Base-by-base conservation (phyloP, 2,888 invertebrate species). In the Heliconius hortense region DNA sequence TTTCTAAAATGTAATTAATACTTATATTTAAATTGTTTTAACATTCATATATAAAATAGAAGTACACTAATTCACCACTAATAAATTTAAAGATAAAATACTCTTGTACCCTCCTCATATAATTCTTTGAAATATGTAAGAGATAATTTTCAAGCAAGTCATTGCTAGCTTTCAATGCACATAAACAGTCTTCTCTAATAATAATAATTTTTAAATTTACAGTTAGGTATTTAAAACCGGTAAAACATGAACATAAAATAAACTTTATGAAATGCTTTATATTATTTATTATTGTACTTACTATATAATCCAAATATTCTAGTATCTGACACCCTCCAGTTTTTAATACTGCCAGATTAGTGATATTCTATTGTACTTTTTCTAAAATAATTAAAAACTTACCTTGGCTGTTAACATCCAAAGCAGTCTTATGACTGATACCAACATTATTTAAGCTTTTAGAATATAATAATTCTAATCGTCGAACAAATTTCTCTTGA, bases 401-500 rank as follows among this genome's bases (percentile, higher is more conserved):
- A 69, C 92, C 89, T 85, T 85, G 80, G 73, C 81, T 76, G 72
- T 77, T 84, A 63, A 85, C 80, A 80, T 88, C 85, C 59, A 84
- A 80, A 70, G 91, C 93, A 80, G 84, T 86, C 77, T 83, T 86
- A 81, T 94, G 93, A 80, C 93, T 84, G 13, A 85, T 83, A 31
- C 94, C 94, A 76, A 94, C 83, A 82, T 89, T 88, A 66, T 86
- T 82, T 53, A 94, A 79, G 5, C 90, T 87, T 79, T 87, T 87
- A 1, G 88, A 83, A 81, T 92, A 91, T 24, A 92, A 82, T 62
- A 88, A 82, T 82, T 93, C 90, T 72, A 94, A 84, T 70, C 87
- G 86, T 74, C 89, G 88, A 1, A 94, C 89, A 35, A 94, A 85
- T 81, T 88, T 88, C 43, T 90, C 89, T 84, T 93, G 93, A 63